Base-by-base conservation (phyloP, 2,888 invertebrate genomes). In the Acholoe squamosa region DNA sequence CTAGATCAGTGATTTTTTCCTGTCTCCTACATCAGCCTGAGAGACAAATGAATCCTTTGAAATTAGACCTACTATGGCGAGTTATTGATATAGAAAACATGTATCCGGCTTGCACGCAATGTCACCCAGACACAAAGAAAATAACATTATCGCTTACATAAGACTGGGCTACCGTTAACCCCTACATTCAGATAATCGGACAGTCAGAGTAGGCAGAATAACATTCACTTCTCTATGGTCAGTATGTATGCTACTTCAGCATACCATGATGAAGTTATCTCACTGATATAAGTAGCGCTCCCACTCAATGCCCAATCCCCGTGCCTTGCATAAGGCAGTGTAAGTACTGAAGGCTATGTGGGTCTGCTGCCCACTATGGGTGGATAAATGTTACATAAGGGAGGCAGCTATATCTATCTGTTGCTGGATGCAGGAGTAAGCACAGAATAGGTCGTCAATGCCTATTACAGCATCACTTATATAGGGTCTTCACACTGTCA, bases 391-490 rank as follows among this genome's bases (percentile, higher is more conserved):
- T 71, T 71, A 25, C 71, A 71, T 71, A 5, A 71, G 3, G 71
- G 61, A n/a, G 28, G 25, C 71, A 31, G 71, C 31, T 71, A 71
- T 25, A 14, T n/a, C 71, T 71, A 71, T 71, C 71, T 71, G 71
- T 28, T 28, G 28, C 28, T 71, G 71, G 28, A 28, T 71, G 71
- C 25, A 16, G 71, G 5, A 61, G 61, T 61, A 14, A 61, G 61
- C 61, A 61, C 3, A 71, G 71, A 71, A 5, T 28, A 28, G 71
- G 14, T 71, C 14, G 71, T 71, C 71, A 71, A 71, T 71, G 28
- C 25, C 28, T 14, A 31, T 71, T 28, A 71, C 31, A 28, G 14
- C 71, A 28, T 43, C 43, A 3, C 43, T 43, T 43, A 43, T 43
- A 10, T 43, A 43, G 10, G 43, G 43, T n/a, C n/a, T n/a, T n/a